Percentiles rank a stretch among this genome's conserved stretches.
Conservation (phyloP, 1,140 invertebrate genomes). For the Phortica variegata region DNA sequence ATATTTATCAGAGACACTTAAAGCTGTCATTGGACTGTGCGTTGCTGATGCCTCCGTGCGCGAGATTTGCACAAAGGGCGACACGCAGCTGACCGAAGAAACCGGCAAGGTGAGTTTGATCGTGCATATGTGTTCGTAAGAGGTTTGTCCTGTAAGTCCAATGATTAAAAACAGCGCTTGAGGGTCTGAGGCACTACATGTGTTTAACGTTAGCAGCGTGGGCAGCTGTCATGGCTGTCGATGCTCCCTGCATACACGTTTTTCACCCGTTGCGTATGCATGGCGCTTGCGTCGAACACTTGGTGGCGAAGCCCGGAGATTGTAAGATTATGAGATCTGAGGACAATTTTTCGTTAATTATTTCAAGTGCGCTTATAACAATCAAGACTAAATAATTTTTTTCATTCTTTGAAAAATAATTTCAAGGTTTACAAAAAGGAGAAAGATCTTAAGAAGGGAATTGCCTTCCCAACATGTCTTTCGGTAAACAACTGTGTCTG, state of each 20-base stretch:
- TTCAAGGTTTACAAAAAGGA: constrained; percentile 86
- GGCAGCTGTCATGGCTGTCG: not conserved
- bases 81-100: constrained; percentile 85
- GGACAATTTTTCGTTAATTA: constrained; percentile 22
- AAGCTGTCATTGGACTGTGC: constrained; percentile 86
- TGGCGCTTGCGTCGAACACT: constrained; percentile 10
- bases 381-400: not conserved
- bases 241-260: constrained; percentile 18
- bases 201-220: constrained; percentile 13
- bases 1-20: constrained; percentile 76
- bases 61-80: constrained; percentile 90
- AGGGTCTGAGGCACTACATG: constrained; percentile 19
- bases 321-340: constrained; percentile 56
- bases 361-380: not conserved
- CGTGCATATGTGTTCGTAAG: too few species aligned
- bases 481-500: constrained; percentile 99
- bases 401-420: not conserved
- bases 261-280: constrained; percentile 38
- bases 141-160: constrained; percentile 31
- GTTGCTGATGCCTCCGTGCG: constrained; percentile 82
- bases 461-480: constrained; percentile 98
- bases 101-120: constrained; percentile 76
- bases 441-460: constrained; percentile 96
- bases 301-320: constrained; percentile 31
- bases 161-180: constrained; percentile 49